Evolutionary conservation across 2,113 vertebrate species (phyloP).

Genomic region (Platichthys stellatus): DNA sequence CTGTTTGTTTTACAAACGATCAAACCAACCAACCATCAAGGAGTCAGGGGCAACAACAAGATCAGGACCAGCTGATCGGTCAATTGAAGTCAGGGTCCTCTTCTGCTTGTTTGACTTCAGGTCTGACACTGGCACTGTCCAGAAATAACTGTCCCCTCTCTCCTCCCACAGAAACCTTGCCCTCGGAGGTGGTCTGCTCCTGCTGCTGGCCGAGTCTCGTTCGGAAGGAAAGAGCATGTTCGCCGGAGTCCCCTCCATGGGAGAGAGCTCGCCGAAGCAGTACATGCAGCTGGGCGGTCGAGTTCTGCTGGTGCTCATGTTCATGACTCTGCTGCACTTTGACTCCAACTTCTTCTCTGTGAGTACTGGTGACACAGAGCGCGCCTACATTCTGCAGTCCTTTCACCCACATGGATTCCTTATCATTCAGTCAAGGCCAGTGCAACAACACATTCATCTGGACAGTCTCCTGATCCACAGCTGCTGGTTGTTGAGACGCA

Average conservation of each 20-base stretch:
- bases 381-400: not conserved
- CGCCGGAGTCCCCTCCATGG: slow-evolving; percentile 94
- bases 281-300: slow-evolving; percentile 98
- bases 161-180: slow-evolving; percentile 88
- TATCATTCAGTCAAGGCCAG: too few species aligned
- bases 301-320: slow-evolving; percentile 96
- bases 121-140: not conserved
- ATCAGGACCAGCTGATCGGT: too few species aligned
- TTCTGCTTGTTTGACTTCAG: not conserved
- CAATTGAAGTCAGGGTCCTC: not conserved
- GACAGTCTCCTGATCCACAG: too few species aligned
- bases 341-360: slow-evolving; percentile 94
- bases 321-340: slow-evolving; percentile 98
- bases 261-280: slow-evolving; percentile 96
- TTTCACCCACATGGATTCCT: too few species aligned
- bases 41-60: too few species aligned
- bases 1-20: not conserved
- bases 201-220: slow-evolving; percentile 94
- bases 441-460: too few species aligned
- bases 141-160: slow-evolving; percentile 14
- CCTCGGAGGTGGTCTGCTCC: slow-evolving; percentile 92
- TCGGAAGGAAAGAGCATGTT: slow-evolving; percentile 99
- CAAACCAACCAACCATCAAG: not conserved
- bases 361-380: slow-evolving; percentile 67
- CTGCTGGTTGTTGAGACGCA: too few species aligned